phyloP scores from a whole-genome alignment of 1,140 invertebrate genomes.

The Chionoecetes opilio region DNA sequence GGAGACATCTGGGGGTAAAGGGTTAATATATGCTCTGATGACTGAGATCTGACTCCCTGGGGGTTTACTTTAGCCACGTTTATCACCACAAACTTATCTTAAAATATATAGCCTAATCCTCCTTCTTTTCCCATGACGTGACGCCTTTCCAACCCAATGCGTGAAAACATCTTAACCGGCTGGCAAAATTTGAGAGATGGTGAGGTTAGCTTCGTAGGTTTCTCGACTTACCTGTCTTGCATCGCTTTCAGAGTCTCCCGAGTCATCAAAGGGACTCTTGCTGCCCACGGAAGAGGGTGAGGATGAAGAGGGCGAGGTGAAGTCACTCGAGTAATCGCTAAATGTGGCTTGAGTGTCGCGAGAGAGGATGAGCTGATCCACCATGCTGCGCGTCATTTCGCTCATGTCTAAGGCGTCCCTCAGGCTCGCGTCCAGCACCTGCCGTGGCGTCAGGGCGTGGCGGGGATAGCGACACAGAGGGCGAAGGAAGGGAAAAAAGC shows the following conservation, averaged over 20 bases:
- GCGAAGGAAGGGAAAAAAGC: background rate
- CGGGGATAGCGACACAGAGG: background rate
- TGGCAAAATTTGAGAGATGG: too few species aligned
- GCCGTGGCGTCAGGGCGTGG: slow-evolving; percentile 82
- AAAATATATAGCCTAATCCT: background rate
- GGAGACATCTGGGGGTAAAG: too few species aligned
- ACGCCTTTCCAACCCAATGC: background rate
- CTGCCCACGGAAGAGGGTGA: slow-evolving; percentile 66
- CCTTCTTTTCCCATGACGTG: background rate
- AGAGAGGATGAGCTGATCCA: slow-evolving; percentile 84
- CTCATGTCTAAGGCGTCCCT: slow-evolving; percentile 86
- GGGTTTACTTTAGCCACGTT: background rate
- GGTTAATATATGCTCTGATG: too few species aligned
- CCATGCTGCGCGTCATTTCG: slow-evolving; percentile 82
- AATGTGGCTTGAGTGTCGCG: slow-evolving; percentile 84
- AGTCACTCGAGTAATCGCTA: slow-evolving; percentile 83
- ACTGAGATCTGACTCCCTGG: background rate
- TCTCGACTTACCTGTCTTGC: slow-evolving; percentile 61
- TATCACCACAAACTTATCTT: background rate
- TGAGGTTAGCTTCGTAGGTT: background rate
- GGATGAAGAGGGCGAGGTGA: slow-evolving; percentile 80
- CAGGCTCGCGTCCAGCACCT: slow-evolving; percentile 85
- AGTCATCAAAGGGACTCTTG: slow-evolving; percentile 77
- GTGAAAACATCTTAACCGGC: too few species aligned
- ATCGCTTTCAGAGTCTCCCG: slow-evolving; percentile 64